phyloP scores from a whole-genome alignment of 2,113 vertebrate species.

The Tragelaphus imberbis region DNA sequence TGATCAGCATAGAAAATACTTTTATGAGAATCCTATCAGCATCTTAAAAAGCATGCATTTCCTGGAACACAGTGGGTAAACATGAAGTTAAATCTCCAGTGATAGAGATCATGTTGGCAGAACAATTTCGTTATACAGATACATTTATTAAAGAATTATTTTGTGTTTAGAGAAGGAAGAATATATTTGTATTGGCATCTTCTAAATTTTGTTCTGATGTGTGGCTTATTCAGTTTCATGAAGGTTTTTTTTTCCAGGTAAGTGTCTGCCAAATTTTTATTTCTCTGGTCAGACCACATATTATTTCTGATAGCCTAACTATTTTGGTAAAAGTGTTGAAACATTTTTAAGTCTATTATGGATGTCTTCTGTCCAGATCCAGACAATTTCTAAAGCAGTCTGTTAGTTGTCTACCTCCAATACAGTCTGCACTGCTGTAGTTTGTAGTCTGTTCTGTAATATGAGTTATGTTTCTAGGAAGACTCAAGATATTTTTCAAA shows the following conservation, averaged over 20 bases:
- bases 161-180: background rate
- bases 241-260: background rate
- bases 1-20: background rate
- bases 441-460: background rate
- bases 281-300: conserved; percentile 13
- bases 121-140: background rate
- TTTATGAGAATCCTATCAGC: background rate
- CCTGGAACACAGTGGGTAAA: background rate
- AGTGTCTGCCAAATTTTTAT: background rate
- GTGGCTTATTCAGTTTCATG: background rate
- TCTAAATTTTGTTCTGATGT: background rate
- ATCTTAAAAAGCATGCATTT: background rate
- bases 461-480: background rate
- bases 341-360: background rate
- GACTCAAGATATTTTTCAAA: background rate
- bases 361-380: background rate
- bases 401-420: background rate
- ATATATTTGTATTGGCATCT: background rate
- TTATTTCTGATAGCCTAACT: background rate
- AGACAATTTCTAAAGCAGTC: background rate
- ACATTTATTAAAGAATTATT: background rate
- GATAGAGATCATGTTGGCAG: background rate
- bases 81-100: background rate
- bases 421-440: background rate
- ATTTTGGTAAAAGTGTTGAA: background rate